These are phyloP conservation scores for Chrysemys picta DNA, from an alignment of 2,113 vertebrate genomes.

Conservation along the genomic window DNA sequence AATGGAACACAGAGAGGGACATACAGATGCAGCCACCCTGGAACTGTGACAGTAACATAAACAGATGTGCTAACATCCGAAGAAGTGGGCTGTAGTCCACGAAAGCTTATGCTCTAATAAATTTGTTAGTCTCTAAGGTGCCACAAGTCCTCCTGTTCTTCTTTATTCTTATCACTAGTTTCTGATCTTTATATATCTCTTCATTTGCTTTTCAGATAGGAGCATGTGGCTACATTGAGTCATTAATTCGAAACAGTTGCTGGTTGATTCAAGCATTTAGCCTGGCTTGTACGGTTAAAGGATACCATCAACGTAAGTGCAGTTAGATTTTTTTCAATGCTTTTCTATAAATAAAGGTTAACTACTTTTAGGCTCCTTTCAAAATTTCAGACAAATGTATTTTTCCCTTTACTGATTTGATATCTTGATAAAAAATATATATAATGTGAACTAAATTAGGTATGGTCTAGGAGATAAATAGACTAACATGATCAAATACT, in stretches of 20 bases:
- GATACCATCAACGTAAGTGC: constrained; percentile 86
- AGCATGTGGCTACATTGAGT: constrained; percentile 94
- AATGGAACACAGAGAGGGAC: background rate
- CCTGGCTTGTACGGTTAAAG: constrained; percentile 96
- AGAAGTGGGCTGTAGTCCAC: no score
- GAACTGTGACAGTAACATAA: background rate
- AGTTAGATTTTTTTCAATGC: background rate
- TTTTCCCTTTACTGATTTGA: background rate
- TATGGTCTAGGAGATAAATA: background rate
- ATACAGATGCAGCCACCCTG: background rate
- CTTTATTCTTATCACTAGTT: background rate
- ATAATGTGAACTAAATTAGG: background rate
- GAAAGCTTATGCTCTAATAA: no score
- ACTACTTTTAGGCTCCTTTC: background rate
- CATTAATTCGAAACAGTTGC: constrained; percentile 88
- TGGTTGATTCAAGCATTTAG: constrained; percentile 96
- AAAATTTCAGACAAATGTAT: background rate
- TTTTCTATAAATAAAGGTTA: background rate
- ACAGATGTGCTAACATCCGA: background rate
- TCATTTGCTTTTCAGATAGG: constrained; percentile 86
- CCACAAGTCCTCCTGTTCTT: no score
- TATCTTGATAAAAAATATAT: background rate
- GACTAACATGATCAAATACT: background rate
- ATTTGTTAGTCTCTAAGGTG: no score
- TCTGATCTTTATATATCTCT: background rate